These are phyloP conservation scores for Lipotes vexillifer DNA, from an alignment of 2,113 vertebrate genomes.

Conservation along the genomic window DNA sequence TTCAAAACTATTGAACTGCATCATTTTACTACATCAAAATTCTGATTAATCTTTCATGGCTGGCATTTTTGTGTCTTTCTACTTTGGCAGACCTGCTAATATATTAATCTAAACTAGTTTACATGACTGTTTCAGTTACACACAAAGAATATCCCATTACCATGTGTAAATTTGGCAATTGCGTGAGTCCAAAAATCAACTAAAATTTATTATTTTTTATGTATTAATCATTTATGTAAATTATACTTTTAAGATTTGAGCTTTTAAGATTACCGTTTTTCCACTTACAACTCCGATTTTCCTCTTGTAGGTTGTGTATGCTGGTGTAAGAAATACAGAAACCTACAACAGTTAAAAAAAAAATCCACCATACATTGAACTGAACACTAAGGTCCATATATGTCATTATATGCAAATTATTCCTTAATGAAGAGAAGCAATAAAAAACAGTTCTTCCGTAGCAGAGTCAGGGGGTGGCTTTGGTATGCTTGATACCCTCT, in stretches of 20 bases:
- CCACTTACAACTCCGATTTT: not conserved
- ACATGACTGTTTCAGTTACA: not conserved
- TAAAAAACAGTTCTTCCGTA: not conserved
- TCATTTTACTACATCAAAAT: not conserved
- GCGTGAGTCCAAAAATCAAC: not conserved
- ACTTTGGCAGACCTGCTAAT: not conserved
- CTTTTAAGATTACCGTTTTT: not conserved
- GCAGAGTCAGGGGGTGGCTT: not conserved
- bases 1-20: not conserved
- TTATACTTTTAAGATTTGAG: not conserved
- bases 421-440: not conserved
- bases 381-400: not conserved
- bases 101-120: not conserved
- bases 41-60: not conserved
- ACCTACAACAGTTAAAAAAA: not conserved
- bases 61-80: not conserved
- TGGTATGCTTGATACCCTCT: not conserved
- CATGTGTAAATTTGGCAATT: not conserved
- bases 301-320: not conserved
- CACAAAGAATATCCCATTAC: not conserved
- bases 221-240: not conserved
- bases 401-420: not conserved
- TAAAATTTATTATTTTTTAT: not conserved
- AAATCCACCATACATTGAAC: not conserved
- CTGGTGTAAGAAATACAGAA: not conserved